A percentile compares a stretch with the other conserved stretches of the same genome.
Evolutionary conservation across 2,797 vertebrate genomes (phyloP).

Genomic region (Anolis apletophallus): DNA sequence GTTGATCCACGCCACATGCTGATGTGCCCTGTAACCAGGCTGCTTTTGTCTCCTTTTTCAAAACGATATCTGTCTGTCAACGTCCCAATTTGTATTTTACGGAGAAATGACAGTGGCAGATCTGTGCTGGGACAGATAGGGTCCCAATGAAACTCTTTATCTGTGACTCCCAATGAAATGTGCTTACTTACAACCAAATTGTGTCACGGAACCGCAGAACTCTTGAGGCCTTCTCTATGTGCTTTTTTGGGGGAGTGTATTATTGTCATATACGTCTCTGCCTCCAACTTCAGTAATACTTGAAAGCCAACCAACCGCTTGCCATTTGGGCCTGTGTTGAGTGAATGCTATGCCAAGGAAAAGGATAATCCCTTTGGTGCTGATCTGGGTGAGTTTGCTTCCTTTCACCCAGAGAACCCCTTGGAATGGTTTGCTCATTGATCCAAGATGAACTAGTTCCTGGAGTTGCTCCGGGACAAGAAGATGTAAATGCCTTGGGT

Average conservation of each 20-base stretch:
- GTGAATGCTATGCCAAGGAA: constrained; percentile 73
- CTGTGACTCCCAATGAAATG: constrained; percentile 27
- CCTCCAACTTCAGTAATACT: constrained; percentile 10
- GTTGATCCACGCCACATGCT: constrained; percentile 65
- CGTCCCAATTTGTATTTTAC: constrained; percentile 25
- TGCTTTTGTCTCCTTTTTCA: constrained; percentile 33
- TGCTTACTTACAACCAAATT: not conserved
- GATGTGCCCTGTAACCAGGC: constrained; percentile 39
- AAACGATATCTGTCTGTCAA: constrained; percentile 43
- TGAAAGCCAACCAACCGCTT: constrained; percentile 50
- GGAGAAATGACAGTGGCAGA: constrained; percentile 46
- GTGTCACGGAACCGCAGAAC: not conserved
- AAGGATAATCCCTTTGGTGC: constrained; percentile 49
- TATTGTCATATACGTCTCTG: constrained; percentile 1
- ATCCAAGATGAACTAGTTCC: constrained; percentile 39
- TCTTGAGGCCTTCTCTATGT: not conserved
- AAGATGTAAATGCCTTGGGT: constrained; percentile 28
- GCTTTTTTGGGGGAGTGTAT: not conserved
- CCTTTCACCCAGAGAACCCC: not conserved
- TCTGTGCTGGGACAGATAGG: constrained; percentile 28
- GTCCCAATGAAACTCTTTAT: too few relatives aligned
- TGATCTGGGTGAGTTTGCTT: constrained; percentile 41
- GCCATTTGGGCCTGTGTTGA: constrained; percentile 50
- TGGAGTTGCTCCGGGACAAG: constrained; percentile 16
- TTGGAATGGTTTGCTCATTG: constrained; percentile 41